Evolutionary conservation across 2,113 vertebrate genomes (phyloP), one percentile per base, ranked within the genome.

Genomic region (Gavia stellata): DNA sequence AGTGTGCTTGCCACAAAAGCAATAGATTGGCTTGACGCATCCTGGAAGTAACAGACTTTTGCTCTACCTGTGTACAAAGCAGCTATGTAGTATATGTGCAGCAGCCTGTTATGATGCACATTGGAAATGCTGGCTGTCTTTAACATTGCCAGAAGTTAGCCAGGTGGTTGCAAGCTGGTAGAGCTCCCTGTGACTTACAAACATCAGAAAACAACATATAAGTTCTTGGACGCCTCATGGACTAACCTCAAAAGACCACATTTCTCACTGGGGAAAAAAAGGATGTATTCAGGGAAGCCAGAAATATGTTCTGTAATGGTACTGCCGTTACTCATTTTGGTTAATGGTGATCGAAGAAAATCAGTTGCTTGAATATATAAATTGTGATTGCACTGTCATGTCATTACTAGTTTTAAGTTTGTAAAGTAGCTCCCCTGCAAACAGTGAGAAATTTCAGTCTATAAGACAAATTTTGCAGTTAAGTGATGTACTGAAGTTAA

Each of bases 11-110:
- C 67, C 67, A 58, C 7, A 1, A 59, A 67, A 77, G 55, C 26
- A n/a, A 7, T 31, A 44, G 55, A 53, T 49, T 0, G 2, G 5
- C 52, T 86, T 53, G 49, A n/a, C 6, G 2, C 0, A 0, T 89
- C 24, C 52, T 84, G 56, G 36, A 50, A 78, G 14, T 71, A 74
- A 44, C 21, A 58, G 72, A 6, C 28, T 86, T 58, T 31, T 49
- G n/a, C 67, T 88, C 0, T 72, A 47, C 10, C 2, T 73, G 9
- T 49, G 33, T 59, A 55, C 65, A 84, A 19, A 89, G 61, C 72
- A 71, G 42, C 59, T 71, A 19, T 78, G 55, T 66, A 23, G 12
- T 84, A 0, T 29, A 25, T 42, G 44, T 71, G n/a, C 63, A 84
- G 42, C 26, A 59, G 63, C 42, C 67, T 63, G 14, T 78, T 66